A percentile compares a stretch with the other conserved stretches of the same genome.
Evolutionary conservation across 2,113 vertebrate species (phyloP).

Genomic region (Stegastes partitus): DNA sequence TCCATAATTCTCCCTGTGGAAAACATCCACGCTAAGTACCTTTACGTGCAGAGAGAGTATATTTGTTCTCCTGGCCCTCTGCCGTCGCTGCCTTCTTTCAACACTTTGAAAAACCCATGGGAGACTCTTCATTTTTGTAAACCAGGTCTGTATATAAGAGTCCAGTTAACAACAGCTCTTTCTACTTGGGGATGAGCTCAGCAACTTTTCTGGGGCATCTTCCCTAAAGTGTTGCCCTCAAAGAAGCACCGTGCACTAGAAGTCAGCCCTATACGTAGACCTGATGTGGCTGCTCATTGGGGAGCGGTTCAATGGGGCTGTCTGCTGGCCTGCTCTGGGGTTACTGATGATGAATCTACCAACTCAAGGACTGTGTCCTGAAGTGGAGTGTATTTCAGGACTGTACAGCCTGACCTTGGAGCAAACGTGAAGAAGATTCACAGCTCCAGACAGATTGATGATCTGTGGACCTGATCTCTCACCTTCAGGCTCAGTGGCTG

Average conservation of each 20-base stretch:
- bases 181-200: slow-evolving; percentile 31
- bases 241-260: slow-evolving; percentile 12
- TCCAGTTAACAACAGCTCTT: slow-evolving; percentile 36
- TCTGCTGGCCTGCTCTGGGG: slow-evolving; percentile 41
- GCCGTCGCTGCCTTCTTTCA: slow-evolving; percentile 51
- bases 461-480: slow-evolving; percentile 45
- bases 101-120: slow-evolving; percentile 32
- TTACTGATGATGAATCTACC: slow-evolving; percentile 68
- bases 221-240: slow-evolving; percentile 32
- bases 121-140: slow-evolving; percentile 46
- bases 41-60: slow-evolving; percentile 14
- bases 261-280: slow-evolving; percentile 16
- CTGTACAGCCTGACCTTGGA: slow-evolving; percentile 60
- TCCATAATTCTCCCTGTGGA: slow-evolving; percentile 34
- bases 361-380: slow-evolving; percentile 38
- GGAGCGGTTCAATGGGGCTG: slow-evolving; percentile 34
- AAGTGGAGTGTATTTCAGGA: slow-evolving; percentile 42
- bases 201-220: slow-evolving; percentile 63
- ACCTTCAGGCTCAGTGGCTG: slow-evolving; percentile 22
- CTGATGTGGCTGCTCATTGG: slow-evolving; percentile 2
- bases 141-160: slow-evolving; percentile 40
- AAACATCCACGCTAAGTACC: slow-evolving; percentile 4
- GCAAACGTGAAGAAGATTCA: slow-evolving; percentile 22
- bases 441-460: slow-evolving; percentile 58
- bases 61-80: slow-evolving; percentile 55